Percentiles rank a stretch among this genome's conserved stretches.
phyloP scores from a whole-genome alignment of 1,140 invertebrate species.

The Polyergus mexicanus region DNA sequence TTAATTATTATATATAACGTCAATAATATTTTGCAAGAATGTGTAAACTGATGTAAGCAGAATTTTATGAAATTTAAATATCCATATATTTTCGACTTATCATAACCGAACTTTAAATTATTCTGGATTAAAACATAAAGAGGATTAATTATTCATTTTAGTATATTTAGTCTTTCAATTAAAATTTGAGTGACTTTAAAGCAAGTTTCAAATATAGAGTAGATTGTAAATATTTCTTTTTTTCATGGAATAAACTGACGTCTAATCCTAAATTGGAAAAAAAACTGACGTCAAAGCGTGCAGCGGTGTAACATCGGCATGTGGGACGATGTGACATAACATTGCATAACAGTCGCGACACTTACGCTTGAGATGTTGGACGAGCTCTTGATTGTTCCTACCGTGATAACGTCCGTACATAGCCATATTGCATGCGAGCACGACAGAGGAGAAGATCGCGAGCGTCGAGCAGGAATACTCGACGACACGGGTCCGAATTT shows the following conservation, averaged over 20 bases:
- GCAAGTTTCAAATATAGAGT: constrained; percentile 17
- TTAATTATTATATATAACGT: background rate
- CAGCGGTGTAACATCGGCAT: background rate
- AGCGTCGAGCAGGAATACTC: constrained; percentile 54
- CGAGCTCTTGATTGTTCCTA: constrained; percentile 93
- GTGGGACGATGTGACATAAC: constrained; percentile 35
- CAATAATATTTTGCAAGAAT: background rate
- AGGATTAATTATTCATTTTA: background rate
- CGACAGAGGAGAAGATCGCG: constrained; percentile 49
- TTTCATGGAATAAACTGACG: background rate
- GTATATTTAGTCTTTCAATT: background rate
- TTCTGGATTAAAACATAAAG: constrained; percentile 10
- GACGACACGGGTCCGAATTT: constrained; percentile 31
- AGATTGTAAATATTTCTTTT: constrained; percentile 9
- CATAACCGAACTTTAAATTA: background rate
- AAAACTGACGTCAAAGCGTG: constrained; percentile 20
- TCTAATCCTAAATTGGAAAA: background rate
- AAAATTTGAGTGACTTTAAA: background rate
- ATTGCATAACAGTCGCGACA: constrained; percentile 59
- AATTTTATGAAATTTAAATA: background rate
- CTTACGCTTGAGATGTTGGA: constrained; percentile 94
- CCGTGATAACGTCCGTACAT: constrained; percentile 94
- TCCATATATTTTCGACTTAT: background rate
- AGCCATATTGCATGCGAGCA: constrained; percentile 75
- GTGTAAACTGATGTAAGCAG: background rate